Base-by-base conservation (phyloP, 2,797 vertebrate species). In the Lacerta viridis region DNA sequence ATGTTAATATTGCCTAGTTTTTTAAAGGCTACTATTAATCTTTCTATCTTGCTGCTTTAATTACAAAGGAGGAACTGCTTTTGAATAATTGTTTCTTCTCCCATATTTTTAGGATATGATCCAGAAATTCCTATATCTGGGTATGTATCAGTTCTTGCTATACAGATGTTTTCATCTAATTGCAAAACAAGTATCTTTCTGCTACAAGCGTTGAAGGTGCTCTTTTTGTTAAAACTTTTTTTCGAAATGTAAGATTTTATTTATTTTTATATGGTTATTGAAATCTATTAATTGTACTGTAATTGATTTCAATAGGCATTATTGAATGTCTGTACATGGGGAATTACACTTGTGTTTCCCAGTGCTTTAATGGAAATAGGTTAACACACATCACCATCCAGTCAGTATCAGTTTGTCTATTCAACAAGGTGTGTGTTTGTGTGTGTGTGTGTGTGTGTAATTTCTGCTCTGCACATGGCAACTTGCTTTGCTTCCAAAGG, bases 81-180 rank as follows among this genome's bases (percentile, higher is more conserved):
- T 89, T 97, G 69, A 95, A 91, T 91, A 43, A 88, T 25, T 81
- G 69, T 27, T 1, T 94, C 94, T 94, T 93, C 41, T 94, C 75
- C 91, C 80, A 0, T 77, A 88, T 95, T 95, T 81, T 88, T 87
- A 98, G 97, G 95, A 97, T 83, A 85, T 92, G 86, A 93, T 97
- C 85, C 95, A 98, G 95, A 97, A 96, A 91, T 98, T 98, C 91
- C 93, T 98, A 43, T 97, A 97, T 92, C 92, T 97, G 85, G 97
- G 97, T 98, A 96, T 27, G 97, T 96, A 84, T 55, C 82, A 59
- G 36, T 87, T 90, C 36, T 91, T 15, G 93, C 4, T 77, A 50
- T 61, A 89, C 2, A 90, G 13, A 91, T 90, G 3, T 68, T 71
- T 46, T 84, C 72, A 27, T 91, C 59, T 86, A 18, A 69, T 92